These are phyloP conservation scores for Mormyrus lacerda DNA, from an alignment of 2,113 vertebrate species.

Conservation along the genomic window DNA sequence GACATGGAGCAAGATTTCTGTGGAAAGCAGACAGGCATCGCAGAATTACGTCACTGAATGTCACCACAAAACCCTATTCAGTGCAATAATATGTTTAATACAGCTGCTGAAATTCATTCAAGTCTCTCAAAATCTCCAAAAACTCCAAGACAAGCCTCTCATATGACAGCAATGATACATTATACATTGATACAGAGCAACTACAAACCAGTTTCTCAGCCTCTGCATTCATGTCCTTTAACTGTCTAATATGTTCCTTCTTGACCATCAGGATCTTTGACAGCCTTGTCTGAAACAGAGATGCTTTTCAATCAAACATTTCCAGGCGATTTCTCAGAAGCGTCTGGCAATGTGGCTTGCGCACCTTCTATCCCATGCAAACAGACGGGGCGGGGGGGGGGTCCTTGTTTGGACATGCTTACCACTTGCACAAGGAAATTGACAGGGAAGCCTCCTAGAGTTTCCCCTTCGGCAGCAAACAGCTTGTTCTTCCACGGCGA, in stretches of 20 bases:
- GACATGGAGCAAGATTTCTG: constrained; percentile 95
- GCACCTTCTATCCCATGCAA: neutral
- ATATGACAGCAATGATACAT: neutral
- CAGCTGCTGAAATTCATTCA: neutral
- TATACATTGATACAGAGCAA: neutral
- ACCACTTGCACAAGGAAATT: constrained; percentile 98
- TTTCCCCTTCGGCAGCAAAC: constrained; percentile 81
- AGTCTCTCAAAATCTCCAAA: neutral
- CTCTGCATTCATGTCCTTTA: constrained; percentile 97
- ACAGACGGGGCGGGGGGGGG: neutral
- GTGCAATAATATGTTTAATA: neutral
- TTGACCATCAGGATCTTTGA: constrained; percentile 99
- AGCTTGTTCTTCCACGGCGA: constrained; percentile 89
- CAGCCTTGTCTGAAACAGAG: constrained; percentile 76
- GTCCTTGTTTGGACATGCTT: constrained; percentile 41
- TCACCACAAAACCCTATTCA: neutral
- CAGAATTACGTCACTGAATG: neutral
- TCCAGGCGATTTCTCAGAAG: neutral
- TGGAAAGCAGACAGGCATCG: constrained; percentile 27
- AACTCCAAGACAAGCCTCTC: neutral
- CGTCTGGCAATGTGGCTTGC: accelerated
- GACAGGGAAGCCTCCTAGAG: constrained; percentile 93
- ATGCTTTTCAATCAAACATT: neutral
- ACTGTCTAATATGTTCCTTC: constrained; percentile 93
- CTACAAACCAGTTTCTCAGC: constrained; percentile 85